Conservation (phyloP, 2,888 invertebrate genomes). For the Cenopis cana region DNA sequence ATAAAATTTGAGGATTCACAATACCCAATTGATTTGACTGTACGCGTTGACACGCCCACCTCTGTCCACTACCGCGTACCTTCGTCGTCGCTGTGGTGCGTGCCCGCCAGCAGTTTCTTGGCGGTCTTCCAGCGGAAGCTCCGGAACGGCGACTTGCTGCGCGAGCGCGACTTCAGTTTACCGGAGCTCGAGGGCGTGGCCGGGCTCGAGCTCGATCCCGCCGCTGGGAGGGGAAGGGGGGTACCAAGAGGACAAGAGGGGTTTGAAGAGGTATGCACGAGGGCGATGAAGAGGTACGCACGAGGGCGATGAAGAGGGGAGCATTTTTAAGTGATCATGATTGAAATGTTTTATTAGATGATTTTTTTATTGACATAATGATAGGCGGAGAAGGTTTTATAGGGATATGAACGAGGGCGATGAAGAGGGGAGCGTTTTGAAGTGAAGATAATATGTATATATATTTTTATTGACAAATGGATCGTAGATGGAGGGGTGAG, state of each 20-base stretch:
- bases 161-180: slow-evolving; percentile 92
- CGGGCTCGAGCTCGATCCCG: slow-evolving; percentile 75
- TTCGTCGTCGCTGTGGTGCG: slow-evolving; percentile 93
- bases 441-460: background rate
- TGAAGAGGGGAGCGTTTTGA: background rate
- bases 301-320: slow-evolving; percentile 18
- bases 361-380: slow-evolving; percentile 4
- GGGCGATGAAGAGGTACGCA: background rate
- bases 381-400: slow-evolving; percentile 49
- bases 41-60: slow-evolving; percentile 64
- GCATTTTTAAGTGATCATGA: slow-evolving; percentile 21
- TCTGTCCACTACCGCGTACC: slow-evolving; percentile 81
- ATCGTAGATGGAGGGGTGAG: slow-evolving; percentile 38
- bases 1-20: too few relatives aligned
- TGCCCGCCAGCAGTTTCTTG: slow-evolving; percentile 87
- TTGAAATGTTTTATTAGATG: background rate
- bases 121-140: slow-evolving; percentile 96
- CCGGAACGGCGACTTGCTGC: slow-evolving; percentile 97
- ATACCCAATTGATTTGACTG: too few relatives aligned
- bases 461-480: slow-evolving; percentile 12
- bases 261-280: background rate
- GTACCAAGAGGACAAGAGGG: slow-evolving; percentile 50
- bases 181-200: slow-evolving; percentile 83
- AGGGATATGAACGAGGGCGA: too few relatives aligned
- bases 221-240: slow-evolving; percentile 62